These are phyloP conservation scores for Nemoura dubitans DNA, from an alignment of 2,888 invertebrate species.

Conservation along the genomic window DNA sequence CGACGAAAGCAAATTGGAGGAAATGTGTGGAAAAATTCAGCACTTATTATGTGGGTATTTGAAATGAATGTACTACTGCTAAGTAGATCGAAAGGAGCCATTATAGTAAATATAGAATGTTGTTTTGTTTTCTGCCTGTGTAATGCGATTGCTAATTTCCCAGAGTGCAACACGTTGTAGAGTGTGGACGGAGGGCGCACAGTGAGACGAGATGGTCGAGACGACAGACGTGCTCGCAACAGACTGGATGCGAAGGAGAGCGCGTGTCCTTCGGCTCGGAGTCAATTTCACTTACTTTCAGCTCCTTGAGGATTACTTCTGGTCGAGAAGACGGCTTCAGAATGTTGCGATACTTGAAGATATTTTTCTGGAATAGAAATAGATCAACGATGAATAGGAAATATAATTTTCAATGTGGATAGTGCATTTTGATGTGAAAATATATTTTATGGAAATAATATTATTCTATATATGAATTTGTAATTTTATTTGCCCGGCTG, in stretches of 20 bases:
- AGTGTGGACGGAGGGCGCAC: neutral
- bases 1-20: neutral
- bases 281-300: constrained; percentile 67
- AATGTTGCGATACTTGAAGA: constrained; percentile 76
- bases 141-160: neutral
- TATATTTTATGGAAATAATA: too few species aligned
- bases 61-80: neutral
- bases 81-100: neutral
- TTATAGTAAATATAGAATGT: neutral
- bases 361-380: constrained; percentile 72
- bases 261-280: neutral
- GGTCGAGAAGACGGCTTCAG: constrained; percentile 73
- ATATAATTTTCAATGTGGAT: too few species aligned
- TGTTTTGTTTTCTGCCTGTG: neutral
- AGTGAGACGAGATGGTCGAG: neutral
- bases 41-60: neutral
- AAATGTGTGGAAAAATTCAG: neutral
- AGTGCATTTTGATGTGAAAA: too few species aligned
- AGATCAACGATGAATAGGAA: constrained; percentile 47
- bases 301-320: constrained; percentile 78
- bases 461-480: too few species aligned
- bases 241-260: neutral
- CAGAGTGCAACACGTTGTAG: neutral
- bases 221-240: too few species aligned
- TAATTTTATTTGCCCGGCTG: too few species aligned